Base-by-base conservation (phyloP, 2,888 invertebrate species). In the Byasa hedistus region DNA sequence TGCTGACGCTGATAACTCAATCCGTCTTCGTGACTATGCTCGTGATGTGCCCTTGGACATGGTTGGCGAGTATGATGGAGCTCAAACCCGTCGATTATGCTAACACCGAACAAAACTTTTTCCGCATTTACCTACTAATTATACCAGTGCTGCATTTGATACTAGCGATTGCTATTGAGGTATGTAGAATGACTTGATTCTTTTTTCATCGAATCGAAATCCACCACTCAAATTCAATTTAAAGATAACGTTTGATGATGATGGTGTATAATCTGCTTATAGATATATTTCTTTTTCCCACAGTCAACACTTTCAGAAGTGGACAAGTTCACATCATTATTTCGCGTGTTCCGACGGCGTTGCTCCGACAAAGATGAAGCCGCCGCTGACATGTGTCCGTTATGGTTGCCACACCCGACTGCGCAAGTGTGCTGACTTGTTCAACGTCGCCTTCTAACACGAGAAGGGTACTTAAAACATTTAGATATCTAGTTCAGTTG, bases 131-230 rank as follows among this genome's bases (percentile, higher is more conserved):
- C 58, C 77, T 95, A 68, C 76, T 95, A 65, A 73, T 92, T 19
- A 90, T 95, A 75, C 95, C 95, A 0, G 71, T 92, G 3, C 76
- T 92, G 27, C 94, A 95, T 83, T 84, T 94, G 51, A 64, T 94
- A 48, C 69, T 93, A 22, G 92, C 95, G 55, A 82, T 93, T 51
- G 86, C 92, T 64, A 92, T 95, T 68, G 95, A 95, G 93, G 95
- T 95, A 81, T 15, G 12, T n/a, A 48, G 4, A 19, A 48, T 39
- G 15, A 39, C 3, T 48, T 48, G 0, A n/a, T 48, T 48, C n/a
- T 48, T 48, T 48, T 48, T 12, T 48, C 4, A 15, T n/a, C n/a
- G n/a, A n/a, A n/a, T n/a, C n/a, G n/a, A n/a, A n/a, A 39, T 15
- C 2, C 1, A 39, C 15, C 15, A 39, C 15, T 2, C 15, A 15